phyloP scores from a whole-genome alignment of 2,797 vertebrate genomes.

The Lagorchestes hirsutus region DNA sequence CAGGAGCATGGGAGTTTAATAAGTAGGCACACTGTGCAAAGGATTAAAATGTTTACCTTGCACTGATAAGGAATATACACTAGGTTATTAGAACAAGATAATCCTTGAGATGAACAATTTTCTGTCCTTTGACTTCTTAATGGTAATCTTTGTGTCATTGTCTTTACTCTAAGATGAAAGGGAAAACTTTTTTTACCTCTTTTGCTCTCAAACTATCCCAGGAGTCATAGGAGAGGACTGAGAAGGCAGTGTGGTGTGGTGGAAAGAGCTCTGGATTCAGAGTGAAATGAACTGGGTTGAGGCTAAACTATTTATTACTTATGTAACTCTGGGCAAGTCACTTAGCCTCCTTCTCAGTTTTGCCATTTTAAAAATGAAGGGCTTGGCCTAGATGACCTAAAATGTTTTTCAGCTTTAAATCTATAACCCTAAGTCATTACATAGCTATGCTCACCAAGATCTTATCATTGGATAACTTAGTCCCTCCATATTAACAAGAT shows the following conservation, averaged over 20 bases:
- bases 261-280: not conserved
- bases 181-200: conserved; percentile 2
- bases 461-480: not conserved
- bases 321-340: not conserved
- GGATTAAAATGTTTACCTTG: conserved; percentile 10
- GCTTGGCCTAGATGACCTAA: not conserved
- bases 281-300: not conserved
- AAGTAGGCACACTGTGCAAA: conserved; percentile 38
- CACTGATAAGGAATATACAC: conserved; percentile 56
- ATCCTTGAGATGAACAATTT: conserved; percentile 36
- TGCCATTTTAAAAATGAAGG: not conserved
- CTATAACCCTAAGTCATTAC: not conserved
- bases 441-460: not conserved
- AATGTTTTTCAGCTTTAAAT: not conserved
- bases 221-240: not conserved
- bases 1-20: conserved; percentile 50
- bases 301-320: not conserved
- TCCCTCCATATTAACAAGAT: not conserved
- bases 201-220: not conserved
- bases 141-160: not conserved
- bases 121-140: conserved; percentile 50
- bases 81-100: conserved; percentile 31
- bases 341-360: not conserved
- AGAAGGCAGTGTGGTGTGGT: not conserved
- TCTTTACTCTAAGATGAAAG: conserved; percentile 45